Percentiles rank a stretch among this genome's conserved stretches.
Conservation (phyloP, 2,888 invertebrate species). For the Netelia inedita region DNA sequence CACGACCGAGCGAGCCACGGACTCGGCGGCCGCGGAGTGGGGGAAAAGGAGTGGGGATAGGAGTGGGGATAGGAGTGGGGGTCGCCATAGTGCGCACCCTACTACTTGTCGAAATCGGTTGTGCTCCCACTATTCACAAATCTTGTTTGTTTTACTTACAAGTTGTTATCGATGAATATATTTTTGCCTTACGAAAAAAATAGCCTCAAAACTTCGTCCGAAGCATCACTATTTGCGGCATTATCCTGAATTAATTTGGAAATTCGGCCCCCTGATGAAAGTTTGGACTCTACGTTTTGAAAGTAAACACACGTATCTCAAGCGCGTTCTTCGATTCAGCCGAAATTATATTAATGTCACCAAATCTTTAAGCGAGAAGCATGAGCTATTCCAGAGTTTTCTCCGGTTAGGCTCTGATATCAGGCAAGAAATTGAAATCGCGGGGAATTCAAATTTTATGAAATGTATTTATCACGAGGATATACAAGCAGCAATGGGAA, state of each 20-base stretch:
- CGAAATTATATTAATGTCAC: slow-evolving; percentile 69
- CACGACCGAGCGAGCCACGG: no score
- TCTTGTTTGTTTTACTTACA: slow-evolving; percentile 42
- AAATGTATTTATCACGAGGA: slow-evolving; percentile 26
- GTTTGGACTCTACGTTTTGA: slow-evolving; percentile 68
- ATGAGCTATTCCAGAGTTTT: slow-evolving; percentile 59
- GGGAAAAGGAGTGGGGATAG: no score
- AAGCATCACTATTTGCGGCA: slow-evolving; percentile 67
- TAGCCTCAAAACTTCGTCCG: slow-evolving; percentile 59
- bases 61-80: no score
- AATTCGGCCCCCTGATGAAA: slow-evolving; percentile 65
- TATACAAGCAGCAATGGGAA: slow-evolving; percentile 43
- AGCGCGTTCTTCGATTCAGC: slow-evolving; percentile 51
- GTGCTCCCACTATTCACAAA: slow-evolving; percentile 57
- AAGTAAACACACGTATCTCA: slow-evolving; percentile 71
- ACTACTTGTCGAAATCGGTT: slow-evolving; percentile 63
- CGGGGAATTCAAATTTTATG: slow-evolving; percentile 6
- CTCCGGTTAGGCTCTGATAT: slow-evolving; percentile 50
- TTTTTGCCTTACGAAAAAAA: slow-evolving; percentile 40
- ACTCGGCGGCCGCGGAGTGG: no score
- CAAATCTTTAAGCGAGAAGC: slow-evolving; percentile 55
- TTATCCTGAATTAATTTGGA: slow-evolving; percentile 55
- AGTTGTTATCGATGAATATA: slow-evolving; percentile 50
- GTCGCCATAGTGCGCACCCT: no score
- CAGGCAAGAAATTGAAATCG: slow-evolving; percentile 9